Percentiles rank a stretch among this genome's conserved stretches.
Conservation (phyloP, 2,888 invertebrate genomes). For the Aspidiotus rigidus region DNA sequence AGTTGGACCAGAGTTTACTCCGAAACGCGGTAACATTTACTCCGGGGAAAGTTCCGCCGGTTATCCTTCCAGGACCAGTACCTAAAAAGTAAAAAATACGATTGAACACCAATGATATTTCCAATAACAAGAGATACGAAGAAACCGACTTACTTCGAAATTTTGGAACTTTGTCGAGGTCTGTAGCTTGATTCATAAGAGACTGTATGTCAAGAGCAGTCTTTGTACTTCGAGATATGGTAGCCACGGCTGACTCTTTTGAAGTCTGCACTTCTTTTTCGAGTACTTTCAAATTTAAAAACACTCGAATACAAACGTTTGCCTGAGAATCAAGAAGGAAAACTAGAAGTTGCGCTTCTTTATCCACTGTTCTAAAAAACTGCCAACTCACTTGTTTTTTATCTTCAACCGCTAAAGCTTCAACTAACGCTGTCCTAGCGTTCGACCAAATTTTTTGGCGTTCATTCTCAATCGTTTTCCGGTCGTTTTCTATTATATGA, state of each 20-base stretch:
- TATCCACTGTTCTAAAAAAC: neutral
- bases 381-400: constrained; percentile 50
- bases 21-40: constrained; percentile 53
- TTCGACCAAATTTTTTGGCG: constrained; percentile 66
- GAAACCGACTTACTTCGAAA: constrained; percentile 15
- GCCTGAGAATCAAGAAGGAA: constrained; percentile 44
- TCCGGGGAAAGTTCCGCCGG: constrained; percentile 47
- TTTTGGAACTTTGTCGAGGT: constrained; percentile 23
- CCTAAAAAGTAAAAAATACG: constrained; percentile 38
- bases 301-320: constrained; percentile 55
- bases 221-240: constrained; percentile 46
- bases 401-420: constrained; percentile 68
- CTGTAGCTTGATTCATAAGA: constrained; percentile 38
- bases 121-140: neutral
- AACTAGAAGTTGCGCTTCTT: neutral
- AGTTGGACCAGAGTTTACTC: constrained; percentile 72
- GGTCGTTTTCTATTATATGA: constrained; percentile 67
- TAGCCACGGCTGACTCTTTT: constrained; percentile 44
- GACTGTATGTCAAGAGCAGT: constrained; percentile 46
- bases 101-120: neutral
- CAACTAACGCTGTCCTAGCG: constrained; percentile 68
- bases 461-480: constrained; percentile 59
- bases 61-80: constrained; percentile 50
- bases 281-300: constrained; percentile 50
- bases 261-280: constrained; percentile 46